Evolutionary conservation across 2,888 invertebrate genomes (phyloP), one percentile per base, ranked within the genome.

Genomic region (Pollenia griseotomentosa): DNA sequence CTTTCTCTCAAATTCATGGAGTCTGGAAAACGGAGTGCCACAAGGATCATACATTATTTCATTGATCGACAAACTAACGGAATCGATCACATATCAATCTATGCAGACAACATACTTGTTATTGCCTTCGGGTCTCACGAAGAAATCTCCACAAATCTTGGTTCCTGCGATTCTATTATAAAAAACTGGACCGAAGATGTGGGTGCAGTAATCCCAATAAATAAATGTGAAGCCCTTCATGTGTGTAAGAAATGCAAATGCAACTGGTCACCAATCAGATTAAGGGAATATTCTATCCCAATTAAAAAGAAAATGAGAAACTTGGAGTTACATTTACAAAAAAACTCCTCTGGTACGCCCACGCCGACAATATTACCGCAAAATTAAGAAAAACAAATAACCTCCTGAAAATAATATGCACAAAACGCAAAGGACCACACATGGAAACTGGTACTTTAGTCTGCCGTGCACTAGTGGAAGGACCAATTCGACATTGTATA

Each of bases 261-360:
- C 6, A 19, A n/a, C 19, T 1, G 12, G 1, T 8, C 74, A 0
- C 33, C 46, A 0, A 63, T 86, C 11, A 65, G 11, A 2, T 51
- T 86, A 0, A 55, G 83, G 42, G 55, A 19, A 2, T 6, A 0
- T 5, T 12, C 5, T 2, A 55, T 75, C 4, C 16, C 23, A 42
- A 10, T 70, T 5, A 48, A 65, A 33, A 42, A 10, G 9, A 19
- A 57, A 48, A 71, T 85, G 59, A 75, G 55, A 51, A 61, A 59
- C 44, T 81, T 5, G 73, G 85, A 11, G 16, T 73, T 4, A 78
- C 63, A 5, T 86, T 82, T 51, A 19, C 82, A 16, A 82, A 55
- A 42, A 86, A 86, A 10, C 16, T 79, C 14, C 61, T 86, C n/a
- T 86, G 86, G 86, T 70, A 82, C 16, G 14, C 40, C 10, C 78